These are phyloP conservation scores for Apis mellifera DNA, from an alignment of 1,140 invertebrate species.

Conservation along the genomic window DNA sequence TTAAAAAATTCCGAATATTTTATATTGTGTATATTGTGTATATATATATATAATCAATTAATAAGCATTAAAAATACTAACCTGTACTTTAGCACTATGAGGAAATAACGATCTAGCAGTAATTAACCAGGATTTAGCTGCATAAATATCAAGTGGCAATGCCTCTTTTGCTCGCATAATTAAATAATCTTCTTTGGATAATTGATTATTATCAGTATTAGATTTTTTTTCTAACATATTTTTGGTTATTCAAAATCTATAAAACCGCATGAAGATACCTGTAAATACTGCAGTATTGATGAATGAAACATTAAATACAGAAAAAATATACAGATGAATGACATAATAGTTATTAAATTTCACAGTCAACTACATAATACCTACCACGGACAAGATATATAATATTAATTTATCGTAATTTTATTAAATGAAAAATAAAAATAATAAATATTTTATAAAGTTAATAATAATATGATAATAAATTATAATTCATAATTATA, in stretches of 20 bases:
- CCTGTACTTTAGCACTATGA: conserved; percentile 92
- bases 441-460: too few species aligned
- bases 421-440: too few species aligned
- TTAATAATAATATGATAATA: too few species aligned
- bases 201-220: conserved; percentile 68
- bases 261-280: background rate
- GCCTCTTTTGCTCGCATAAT: conserved; percentile 88
- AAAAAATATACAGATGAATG: background rate
- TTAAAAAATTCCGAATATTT: too few species aligned
- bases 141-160: conserved; percentile 86
- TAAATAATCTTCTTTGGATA: conserved; percentile 89
- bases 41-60: background rate
- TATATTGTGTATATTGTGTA: too few species aligned
- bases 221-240: conserved; percentile 74
- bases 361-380: too few species aligned
- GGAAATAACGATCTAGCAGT: conserved; percentile 94
- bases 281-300: background rate
- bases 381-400: too few species aligned
- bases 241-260: background rate
- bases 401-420: too few species aligned
- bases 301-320: background rate
- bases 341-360: background rate
- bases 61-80: conserved; percentile 66
- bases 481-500: too few species aligned
- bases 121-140: conserved; percentile 95